Evolutionary conservation across 2,888 invertebrate genomes (phyloP).

Genomic region (Diloba caeruleocephala): DNA sequence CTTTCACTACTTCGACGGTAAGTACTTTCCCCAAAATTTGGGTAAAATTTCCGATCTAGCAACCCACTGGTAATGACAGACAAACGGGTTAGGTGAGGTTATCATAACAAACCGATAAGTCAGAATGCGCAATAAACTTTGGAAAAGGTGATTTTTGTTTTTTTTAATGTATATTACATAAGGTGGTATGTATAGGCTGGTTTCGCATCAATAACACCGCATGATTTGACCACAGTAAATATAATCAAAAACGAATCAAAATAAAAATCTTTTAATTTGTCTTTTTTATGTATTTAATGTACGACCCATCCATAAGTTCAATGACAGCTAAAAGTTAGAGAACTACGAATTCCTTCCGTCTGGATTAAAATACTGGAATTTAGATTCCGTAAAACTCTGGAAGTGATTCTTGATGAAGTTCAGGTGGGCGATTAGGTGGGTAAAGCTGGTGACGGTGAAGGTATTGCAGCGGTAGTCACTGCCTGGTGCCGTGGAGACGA

Average conservation of each 20-base stretch:
- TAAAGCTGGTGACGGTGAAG: slow-evolving; percentile 1
- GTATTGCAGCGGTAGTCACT: slow-evolving; percentile 2
- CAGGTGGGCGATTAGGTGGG: not conserved
- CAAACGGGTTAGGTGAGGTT: slow-evolving; percentile 58
- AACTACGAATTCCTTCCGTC: not conserved
- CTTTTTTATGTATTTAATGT: no score
- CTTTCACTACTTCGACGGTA: not conserved
- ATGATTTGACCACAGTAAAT: no score
- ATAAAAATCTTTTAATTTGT: no score
- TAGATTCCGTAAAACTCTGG: not conserved
- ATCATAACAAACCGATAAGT: slow-evolving; percentile 28
- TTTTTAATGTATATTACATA: not conserved
- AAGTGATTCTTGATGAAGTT: slow-evolving; percentile 1
- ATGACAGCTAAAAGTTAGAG: no score
- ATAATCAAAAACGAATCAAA: no score
- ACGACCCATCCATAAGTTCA: no score
- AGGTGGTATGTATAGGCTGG: no score
- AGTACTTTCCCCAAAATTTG: not conserved
- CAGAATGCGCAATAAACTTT: not conserved
- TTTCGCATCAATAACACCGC: not conserved
- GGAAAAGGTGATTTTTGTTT: slow-evolving; percentile 5
- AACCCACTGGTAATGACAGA: slow-evolving; percentile 23
- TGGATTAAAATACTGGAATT: not conserved
- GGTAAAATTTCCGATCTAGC: slow-evolving; percentile 10
- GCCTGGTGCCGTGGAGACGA: slow-evolving; percentile 9